Evolutionary conservation across 2,113 vertebrate genomes (phyloP).

Genomic region (Callorhinus ursinus): DNA sequence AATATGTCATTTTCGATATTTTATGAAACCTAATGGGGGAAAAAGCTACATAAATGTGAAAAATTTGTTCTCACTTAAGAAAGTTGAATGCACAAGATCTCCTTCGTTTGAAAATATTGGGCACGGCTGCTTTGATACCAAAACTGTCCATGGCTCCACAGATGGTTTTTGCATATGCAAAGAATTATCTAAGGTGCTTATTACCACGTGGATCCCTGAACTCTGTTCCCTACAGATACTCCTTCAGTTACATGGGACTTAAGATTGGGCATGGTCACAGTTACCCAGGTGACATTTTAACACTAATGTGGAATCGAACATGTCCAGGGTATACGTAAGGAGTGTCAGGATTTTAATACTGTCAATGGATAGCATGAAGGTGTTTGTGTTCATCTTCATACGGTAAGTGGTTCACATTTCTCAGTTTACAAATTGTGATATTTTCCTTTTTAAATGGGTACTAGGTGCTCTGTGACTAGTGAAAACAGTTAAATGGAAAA

Average conservation of each 20-base stretch:
- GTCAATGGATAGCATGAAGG: background rate
- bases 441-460: background rate
- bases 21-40: background rate
- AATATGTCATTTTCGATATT: background rate
- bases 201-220: background rate
- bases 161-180: background rate
- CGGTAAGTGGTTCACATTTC: background rate
- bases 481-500: background rate
- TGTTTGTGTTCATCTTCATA: background rate
- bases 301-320: background rate
- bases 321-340: background rate
- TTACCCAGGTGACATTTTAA: background rate
- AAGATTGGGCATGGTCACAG: background rate
- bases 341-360: background rate
- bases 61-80: background rate
- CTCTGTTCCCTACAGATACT: background rate
- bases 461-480: background rate
- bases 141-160: background rate
- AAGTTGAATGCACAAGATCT: background rate
- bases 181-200: background rate
- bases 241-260: background rate
- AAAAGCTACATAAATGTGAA: background rate
- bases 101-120: background rate
- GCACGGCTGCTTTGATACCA: background rate
- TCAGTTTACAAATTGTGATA: background rate